Conservation (phyloP, 1,140 invertebrate species). For the Episyrphus balteatus region DNA sequence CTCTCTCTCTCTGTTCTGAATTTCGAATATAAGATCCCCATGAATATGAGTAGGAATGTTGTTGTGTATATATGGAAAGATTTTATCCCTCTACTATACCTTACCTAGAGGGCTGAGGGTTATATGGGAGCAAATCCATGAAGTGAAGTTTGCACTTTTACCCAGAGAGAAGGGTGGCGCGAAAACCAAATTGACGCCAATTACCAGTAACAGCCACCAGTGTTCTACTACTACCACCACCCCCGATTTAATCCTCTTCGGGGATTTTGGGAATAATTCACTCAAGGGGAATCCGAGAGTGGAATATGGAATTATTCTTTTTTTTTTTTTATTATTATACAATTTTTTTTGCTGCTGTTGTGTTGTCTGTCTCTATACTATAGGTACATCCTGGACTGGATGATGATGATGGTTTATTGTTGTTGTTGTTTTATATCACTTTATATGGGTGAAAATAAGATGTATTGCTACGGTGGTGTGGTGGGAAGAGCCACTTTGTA, state of each 20-base stretch:
- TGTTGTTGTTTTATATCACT: background rate
- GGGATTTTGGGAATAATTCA: background rate
- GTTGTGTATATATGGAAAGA: too few species aligned
- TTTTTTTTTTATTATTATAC: background rate
- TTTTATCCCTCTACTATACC: too few species aligned
- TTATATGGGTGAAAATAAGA: too few species aligned
- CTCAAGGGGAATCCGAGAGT: background rate
- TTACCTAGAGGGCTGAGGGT: too few species aligned
- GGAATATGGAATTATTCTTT: background rate
- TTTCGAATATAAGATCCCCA: background rate
- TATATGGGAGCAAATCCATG: too few species aligned
- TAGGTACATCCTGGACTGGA: background rate
- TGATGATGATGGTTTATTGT: too few species aligned
- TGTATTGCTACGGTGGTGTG: too few species aligned
- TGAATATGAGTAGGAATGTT: too few species aligned
- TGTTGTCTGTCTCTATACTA: too few species aligned
- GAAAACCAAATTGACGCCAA: constrained; percentile 11
- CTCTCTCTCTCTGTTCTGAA: background rate
- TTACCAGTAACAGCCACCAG: constrained; percentile 2
- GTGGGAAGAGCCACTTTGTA: too few species aligned
- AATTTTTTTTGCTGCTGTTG: background rate
- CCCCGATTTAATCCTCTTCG: constrained; percentile 2
- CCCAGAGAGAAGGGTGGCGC: background rate
- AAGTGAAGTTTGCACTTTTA: too few species aligned
- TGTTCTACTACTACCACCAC: background rate